Conservation (phyloP, 2,888 invertebrate genomes). For the Hydrotaea cyrtoneurina region DNA sequence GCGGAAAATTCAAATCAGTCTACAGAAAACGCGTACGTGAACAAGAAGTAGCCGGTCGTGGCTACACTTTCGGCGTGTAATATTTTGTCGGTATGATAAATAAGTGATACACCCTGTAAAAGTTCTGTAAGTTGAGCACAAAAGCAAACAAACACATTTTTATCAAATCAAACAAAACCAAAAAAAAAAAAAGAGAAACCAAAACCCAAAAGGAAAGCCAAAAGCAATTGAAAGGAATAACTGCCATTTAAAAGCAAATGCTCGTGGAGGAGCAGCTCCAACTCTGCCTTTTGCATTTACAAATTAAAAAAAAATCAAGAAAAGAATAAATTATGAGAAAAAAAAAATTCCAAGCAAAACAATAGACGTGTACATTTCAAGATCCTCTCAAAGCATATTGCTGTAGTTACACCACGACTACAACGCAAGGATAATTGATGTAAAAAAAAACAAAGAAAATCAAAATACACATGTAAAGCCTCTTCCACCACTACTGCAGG, state of each 20-base stretch:
- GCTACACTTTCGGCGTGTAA: conserved; percentile 81
- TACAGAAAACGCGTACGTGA: conserved; percentile 82
- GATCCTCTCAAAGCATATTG: neutral
- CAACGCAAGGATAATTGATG: conserved; percentile 14
- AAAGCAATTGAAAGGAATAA: conserved; percentile 41
- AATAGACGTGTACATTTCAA: neutral
- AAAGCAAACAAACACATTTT: conserved; percentile 63
- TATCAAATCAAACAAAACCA: conserved; percentile 39
- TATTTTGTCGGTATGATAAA: conserved; percentile 81
- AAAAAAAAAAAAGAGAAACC: conserved; percentile 67
- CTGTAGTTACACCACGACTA: neutral
- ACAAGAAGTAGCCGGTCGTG: conserved; percentile 81
- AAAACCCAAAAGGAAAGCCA: conserved; percentile 57
- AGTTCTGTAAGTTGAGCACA: conserved; percentile 80
- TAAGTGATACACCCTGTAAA: conserved; percentile 81
- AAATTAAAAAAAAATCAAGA: conserved; percentile 53
- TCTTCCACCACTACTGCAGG: too few relatives aligned
- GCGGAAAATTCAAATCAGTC: conserved; percentile 79
- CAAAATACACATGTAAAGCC: too few relatives aligned
- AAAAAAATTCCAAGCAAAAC: conserved; percentile 11
- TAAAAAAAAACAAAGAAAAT: neutral
- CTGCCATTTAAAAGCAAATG: conserved; percentile 31
- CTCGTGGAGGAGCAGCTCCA: neutral
- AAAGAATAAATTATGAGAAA: conserved; percentile 38
- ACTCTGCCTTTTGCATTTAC: conserved; percentile 21